Base-by-base conservation (phyloP, 2,797 vertebrate genomes). In the Phylloscopus collybita region DNA sequence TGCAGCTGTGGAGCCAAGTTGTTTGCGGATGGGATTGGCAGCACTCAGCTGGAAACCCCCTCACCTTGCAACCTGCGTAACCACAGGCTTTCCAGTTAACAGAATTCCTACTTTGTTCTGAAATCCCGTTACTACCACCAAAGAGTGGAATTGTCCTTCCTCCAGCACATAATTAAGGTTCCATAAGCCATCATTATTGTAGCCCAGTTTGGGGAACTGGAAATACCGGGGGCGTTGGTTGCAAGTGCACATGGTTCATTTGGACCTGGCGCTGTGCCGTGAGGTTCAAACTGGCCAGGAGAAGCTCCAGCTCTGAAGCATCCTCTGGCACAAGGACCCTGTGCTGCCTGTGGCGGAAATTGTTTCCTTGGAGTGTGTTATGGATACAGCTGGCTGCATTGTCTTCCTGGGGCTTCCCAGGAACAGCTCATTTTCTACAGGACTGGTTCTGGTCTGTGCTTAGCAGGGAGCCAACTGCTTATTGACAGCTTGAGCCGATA, bases 11-110 rank as follows among this genome's bases (percentile, higher is more conserved):
- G 53, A 75, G 73, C 23, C 80, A 54, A 72, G 62, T 51, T 97
- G 95, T 97, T 97, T 97, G 93, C 83, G 3, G 82, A 93, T 1
- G 3, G 59, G 92, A 96, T 96, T 94, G 90, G 84, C 36, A 66
- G 71, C 8, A 1, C 92, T 93, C 57, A 76, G 92, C 83, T 92
- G 93, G 95, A 91, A 92, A 54, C 47, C 51, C 38, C 73, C 87
- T 94, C 74, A 93, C 92, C 91, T 90, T 59, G 45, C 73, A 76
- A 57, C 61, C 88, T 73, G 67, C 19, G 1, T 54, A 76, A 53
- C 60, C 34, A 80, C 10, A 9, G 0, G 0, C 73, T 86, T 92
- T 88, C 75, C 16, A 10, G 34, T 62, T 72, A 91, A 38, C 67
- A 80, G 47, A 57, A 32, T 27, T 78, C 57, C 54, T 66, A 1